Evolutionary conservation across 2,113 vertebrate genomes (phyloP), one percentile per base, ranked within the genome.

Genomic region (Chamaetylas fuelleborni): DNA sequence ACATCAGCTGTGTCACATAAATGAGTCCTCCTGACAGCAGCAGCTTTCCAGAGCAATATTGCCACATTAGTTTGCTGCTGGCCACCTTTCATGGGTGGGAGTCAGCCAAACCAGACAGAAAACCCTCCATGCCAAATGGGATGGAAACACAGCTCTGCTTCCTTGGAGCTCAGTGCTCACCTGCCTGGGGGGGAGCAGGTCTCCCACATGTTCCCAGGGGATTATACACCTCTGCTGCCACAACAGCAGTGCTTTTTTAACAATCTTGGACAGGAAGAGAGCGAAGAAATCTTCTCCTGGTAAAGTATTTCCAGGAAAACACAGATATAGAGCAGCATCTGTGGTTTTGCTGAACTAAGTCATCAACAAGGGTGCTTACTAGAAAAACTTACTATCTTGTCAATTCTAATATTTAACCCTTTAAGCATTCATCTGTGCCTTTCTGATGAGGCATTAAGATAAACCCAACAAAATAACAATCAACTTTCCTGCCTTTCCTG

Each of bases 171-270:
- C 26, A 47, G 13, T 2, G 2, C 51, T 71, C 24, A 47, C 83
- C 67, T 48, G 9, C 40, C n/a, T 26, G 7, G 26, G n/a, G n/a
- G 50, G 14, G 3, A n/a, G 23, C 8, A 16, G 51, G n/a, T 62
- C 56, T 72, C 56, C 53, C 38, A 2, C 1, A 0, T 24, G 3
- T 15, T 16, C 28, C 65, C 3, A 5, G 22, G 28, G 69, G 19
- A 14, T 6, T 22, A 58, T 42, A 31, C 57, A 74, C 64, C n/a
- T 60, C 71, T 51, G 58, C 54, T 93, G 65, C 51, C 67, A 8
- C 5, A 3, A 6, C 28, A 28, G 16, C 82, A 36, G 34, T 58
- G 42, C 38, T 80, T 80, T 19, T 29, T 90, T 28, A 61, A 40
- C 28, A 31, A 29, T 33, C 15, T 4, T 43, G 16, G 58, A 33